Evolutionary conservation across 1,140 invertebrate species (phyloP).

Genomic region (Scaptomyza graminum): DNA sequence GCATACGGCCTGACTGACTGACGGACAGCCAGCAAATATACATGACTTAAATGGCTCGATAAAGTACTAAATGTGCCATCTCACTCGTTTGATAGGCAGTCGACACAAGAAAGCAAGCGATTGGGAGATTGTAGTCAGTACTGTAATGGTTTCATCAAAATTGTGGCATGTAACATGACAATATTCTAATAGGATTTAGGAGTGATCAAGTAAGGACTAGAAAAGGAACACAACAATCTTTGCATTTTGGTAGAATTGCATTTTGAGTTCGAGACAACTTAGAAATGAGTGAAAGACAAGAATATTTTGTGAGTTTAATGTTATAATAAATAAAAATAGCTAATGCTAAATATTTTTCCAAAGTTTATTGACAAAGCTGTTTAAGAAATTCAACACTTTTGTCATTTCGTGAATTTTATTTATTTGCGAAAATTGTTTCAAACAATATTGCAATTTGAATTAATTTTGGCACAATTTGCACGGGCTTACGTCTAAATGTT

Average conservation of each 20-base stretch:
- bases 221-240: too few species aligned
- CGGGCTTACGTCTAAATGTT: not conserved
- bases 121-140: not conserved
- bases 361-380: too few species aligned
- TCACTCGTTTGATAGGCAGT: not conserved
- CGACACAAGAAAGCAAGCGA: not conserved
- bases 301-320: too few species aligned
- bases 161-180: not conserved
- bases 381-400: too few species aligned
- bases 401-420: too few species aligned
- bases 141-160: constrained; percentile 1
- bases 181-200: not conserved
- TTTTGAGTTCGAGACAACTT: not conserved
- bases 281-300: not conserved
- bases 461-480: not conserved
- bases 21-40: constrained; percentile 27
- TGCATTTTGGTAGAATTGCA: not conserved
- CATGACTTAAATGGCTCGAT: constrained; percentile 13
- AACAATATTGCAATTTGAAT: too few species aligned
- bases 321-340: too few species aligned
- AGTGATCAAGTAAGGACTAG: not conserved
- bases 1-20: constrained; percentile 12
- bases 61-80: constrained; percentile 6
- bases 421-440: not conserved
- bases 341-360: too few species aligned